These are phyloP conservation scores for Drosophila ogumai DNA, from an alignment of 1,140 invertebrate genomes.

Conservation along the genomic window DNA sequence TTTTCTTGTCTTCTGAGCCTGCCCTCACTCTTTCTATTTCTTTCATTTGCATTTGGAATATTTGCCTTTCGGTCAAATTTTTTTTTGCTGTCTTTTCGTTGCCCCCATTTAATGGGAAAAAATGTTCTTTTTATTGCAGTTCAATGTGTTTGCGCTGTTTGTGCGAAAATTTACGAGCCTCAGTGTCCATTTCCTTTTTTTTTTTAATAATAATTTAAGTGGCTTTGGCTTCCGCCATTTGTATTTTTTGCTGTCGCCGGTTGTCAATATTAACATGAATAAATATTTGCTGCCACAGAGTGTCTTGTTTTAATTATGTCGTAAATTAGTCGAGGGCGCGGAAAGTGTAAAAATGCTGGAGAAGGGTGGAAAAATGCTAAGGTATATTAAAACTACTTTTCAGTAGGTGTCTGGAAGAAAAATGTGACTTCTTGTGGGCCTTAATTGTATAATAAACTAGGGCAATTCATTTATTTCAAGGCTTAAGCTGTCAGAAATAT, in stretches of 20 bases:
- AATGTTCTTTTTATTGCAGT: conserved; percentile 53
- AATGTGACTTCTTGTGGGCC: background rate
- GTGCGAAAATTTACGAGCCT: conserved; percentile 55
- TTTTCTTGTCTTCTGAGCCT: conserved; percentile 4
- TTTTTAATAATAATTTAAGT: conserved; percentile 28
- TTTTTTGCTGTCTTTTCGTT: conserved; percentile 31
- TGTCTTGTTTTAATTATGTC: conserved; percentile 50
- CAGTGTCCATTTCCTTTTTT: conserved; percentile 9
- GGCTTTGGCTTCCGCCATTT: conserved; percentile 1
- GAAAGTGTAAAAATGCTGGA: conserved; percentile 15
- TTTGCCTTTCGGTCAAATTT: conserved; percentile 44
- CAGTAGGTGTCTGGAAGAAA: background rate
- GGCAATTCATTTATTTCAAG: background rate
- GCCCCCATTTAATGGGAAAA: conserved; percentile 30
- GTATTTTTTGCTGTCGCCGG: background rate
- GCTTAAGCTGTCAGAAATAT: background rate
- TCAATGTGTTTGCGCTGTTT: conserved; percentile 26
- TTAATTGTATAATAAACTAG: background rate
- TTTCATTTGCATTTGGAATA: conserved; percentile 44
- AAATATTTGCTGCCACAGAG: conserved; percentile 33
- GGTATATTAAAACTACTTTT: background rate
- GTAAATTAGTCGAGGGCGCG: conserved; percentile 34
- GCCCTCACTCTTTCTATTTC: conserved; percentile 6
- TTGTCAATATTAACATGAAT: conserved; percentile 21
- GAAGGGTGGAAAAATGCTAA: background rate